Conservation (phyloP, 2,888 invertebrate species). For the Villa cingulata region DNA sequence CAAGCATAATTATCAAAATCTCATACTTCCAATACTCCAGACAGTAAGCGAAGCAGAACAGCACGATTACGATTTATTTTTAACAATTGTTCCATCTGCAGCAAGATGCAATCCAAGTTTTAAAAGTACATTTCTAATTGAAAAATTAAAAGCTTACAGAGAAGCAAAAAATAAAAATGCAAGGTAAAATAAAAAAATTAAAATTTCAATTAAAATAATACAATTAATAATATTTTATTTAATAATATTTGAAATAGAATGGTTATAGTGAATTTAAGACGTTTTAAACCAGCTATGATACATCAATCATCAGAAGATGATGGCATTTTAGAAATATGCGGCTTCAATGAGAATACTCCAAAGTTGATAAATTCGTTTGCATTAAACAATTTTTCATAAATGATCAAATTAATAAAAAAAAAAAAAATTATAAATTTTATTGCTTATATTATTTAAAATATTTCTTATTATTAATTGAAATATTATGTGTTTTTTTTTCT, state of each 20-base stretch:
- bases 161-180: constrained; percentile 22
- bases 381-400: constrained; percentile 18
- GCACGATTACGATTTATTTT: constrained; percentile 28
- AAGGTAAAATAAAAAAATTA: constrained; percentile 21
- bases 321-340: constrained; percentile 38
- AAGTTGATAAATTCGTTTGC: constrained; percentile 40
- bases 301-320: constrained; percentile 17
- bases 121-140: constrained; percentile 19
- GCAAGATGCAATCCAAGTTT: constrained; percentile 26
- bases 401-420: too few relatives aligned
- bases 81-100: constrained; percentile 28
- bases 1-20: constrained; percentile 20
- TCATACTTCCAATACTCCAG: constrained; percentile 21
- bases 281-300: constrained; percentile 15
- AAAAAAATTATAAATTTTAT: too few relatives aligned
- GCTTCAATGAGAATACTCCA: constrained; percentile 38
- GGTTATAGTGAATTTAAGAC: constrained; percentile 26
- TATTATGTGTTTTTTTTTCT: too few relatives aligned
- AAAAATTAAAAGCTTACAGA: constrained; percentile 24
- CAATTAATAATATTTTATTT: neutral
- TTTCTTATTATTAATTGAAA: too few relatives aligned
- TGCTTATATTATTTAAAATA: too few relatives aligned
- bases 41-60: constrained; percentile 17
- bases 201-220: neutral
- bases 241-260: constrained; percentile 20